Percentiles rank a stretch among this genome's conserved stretches.
Conservation (phyloP, 2,888 invertebrate species). For the Epistrophe eligans region DNA sequence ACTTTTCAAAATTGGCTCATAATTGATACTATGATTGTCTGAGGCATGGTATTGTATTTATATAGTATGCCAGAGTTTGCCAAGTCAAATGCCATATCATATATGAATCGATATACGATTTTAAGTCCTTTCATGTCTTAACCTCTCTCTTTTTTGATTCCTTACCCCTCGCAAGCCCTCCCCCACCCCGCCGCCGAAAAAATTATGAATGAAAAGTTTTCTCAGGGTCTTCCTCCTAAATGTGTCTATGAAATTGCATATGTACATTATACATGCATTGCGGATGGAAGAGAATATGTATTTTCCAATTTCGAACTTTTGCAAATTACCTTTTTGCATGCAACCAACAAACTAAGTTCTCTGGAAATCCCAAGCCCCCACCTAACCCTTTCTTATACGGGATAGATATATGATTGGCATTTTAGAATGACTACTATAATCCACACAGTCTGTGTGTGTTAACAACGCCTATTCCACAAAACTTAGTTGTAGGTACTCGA, state of each 20-base stretch:
- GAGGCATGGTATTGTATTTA: constrained; percentile 2
- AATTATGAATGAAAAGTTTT: constrained; percentile 17
- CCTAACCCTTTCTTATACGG: background rate
- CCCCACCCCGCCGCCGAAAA: too few species aligned
- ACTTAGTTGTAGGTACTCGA: constrained; percentile 27
- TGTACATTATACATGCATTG: constrained; percentile 37
- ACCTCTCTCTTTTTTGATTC: background rate
- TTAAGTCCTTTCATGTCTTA: background rate
- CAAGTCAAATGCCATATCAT: constrained; percentile 58
- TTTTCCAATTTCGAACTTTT: constrained; percentile 53
- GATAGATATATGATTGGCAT: constrained; percentile 56
- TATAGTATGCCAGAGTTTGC: constrained; percentile 1
- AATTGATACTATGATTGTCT: constrained; percentile 62
- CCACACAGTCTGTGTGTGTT: constrained; percentile 63
- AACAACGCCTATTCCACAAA: constrained; percentile 69
- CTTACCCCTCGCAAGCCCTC: background rate
- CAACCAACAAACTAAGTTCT: constrained; percentile 1
- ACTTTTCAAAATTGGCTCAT: constrained; percentile 59
- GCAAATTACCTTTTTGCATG: constrained; percentile 59
- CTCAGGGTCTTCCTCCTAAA: background rate
- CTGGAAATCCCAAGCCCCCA: background rate
- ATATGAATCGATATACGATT: constrained; percentile 56
- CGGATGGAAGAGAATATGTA: constrained; percentile 4
- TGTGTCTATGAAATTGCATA: constrained; percentile 31
- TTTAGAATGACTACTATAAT: constrained; percentile 68